Conservation (phyloP, 2,113 vertebrate genomes). For the Suricata suricatta region DNA sequence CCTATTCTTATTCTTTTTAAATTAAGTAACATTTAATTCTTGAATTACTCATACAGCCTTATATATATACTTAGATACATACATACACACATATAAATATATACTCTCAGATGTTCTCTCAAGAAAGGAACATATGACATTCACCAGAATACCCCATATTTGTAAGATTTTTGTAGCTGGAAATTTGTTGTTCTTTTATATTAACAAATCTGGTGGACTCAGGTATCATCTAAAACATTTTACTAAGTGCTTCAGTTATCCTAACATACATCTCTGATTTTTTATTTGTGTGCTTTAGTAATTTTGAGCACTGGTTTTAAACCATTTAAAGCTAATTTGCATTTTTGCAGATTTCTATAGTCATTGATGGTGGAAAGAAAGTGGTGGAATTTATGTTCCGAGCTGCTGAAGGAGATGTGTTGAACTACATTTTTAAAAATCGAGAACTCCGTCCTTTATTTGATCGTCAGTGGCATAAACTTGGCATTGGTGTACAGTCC, state of each 20-base stretch:
- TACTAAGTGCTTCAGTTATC: neutral
- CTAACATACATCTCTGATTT: neutral
- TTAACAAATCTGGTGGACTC: neutral
- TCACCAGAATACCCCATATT: neutral
- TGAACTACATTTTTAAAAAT: constrained; percentile 93
- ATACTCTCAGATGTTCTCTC: neutral
- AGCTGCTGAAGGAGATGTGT: constrained; percentile 85
- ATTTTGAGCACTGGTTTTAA: neutral
- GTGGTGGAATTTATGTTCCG: constrained; percentile 91
- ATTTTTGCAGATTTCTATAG: constrained; percentile 89
- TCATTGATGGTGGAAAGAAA: constrained; percentile 93
- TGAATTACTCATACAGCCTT: neutral
- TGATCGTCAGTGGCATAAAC: constrained; percentile 97
- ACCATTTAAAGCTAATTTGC: neutral
- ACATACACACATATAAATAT: neutral
- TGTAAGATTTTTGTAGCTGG: neutral
- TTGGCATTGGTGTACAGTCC: constrained; percentile 90
- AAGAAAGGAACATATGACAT: neutral
- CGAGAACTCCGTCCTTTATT: constrained; percentile 94
- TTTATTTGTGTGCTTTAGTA: neutral
- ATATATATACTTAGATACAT: neutral
- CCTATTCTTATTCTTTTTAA: constrained; percentile 25
- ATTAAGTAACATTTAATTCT: neutral
- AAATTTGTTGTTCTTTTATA: neutral
- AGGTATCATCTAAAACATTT: neutral